Evolutionary conservation across 2,113 vertebrate genomes (phyloP).

Genomic region (Otis tarda): DNA sequence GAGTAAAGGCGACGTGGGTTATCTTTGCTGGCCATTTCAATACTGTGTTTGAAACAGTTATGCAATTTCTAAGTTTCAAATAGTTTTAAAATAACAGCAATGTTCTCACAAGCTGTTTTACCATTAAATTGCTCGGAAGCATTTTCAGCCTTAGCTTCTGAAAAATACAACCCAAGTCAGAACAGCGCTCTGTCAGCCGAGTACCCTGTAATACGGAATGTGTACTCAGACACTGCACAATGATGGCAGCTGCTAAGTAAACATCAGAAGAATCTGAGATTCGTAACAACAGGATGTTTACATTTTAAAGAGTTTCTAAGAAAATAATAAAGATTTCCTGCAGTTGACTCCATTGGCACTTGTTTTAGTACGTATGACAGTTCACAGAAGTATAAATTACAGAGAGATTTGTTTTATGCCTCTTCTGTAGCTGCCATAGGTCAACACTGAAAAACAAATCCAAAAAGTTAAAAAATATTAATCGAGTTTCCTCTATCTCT

Average conservation of each 20-base stretch:
- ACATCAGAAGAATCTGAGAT: slow-evolving; percentile 60
- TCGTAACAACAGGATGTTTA: slow-evolving; percentile 72
- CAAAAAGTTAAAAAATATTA: neutral
- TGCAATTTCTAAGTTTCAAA: neutral
- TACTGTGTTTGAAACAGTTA: neutral
- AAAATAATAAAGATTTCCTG: slow-evolving; percentile 73
- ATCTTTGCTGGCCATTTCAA: neutral
- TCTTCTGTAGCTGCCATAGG: neutral
- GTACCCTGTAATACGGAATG: neutral
- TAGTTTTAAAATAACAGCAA: neutral
- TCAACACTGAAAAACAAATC: neutral
- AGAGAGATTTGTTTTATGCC: neutral
- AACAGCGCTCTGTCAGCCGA: neutral
- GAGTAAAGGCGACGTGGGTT: neutral
- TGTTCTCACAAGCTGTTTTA: neutral
- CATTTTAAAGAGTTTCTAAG: slow-evolving; percentile 62
- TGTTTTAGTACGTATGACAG: neutral
- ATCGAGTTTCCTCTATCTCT: neutral
- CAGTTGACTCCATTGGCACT: slow-evolving; percentile 34
- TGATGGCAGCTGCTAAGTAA: slow-evolving; percentile 60
- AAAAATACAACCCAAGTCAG: neutral
- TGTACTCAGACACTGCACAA: slow-evolving; percentile 41
- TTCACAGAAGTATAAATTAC: slow-evolving; percentile 32
- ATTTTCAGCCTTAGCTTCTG: neutral
- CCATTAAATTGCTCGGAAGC: neutral